Evolutionary conservation across 1,140 invertebrate species (phyloP).

Genomic region (Wiebesia pumilae): DNA sequence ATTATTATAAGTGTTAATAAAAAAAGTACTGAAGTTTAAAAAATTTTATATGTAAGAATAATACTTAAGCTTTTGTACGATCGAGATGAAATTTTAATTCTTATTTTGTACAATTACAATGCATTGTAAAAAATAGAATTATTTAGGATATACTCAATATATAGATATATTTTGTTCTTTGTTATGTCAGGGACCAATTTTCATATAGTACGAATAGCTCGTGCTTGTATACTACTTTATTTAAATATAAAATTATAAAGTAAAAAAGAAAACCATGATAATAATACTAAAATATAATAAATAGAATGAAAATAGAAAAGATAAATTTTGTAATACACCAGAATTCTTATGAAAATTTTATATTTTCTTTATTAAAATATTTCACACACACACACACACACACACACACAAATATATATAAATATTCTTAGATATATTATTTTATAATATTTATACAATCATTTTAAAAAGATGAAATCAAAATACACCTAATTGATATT

Average conservation of each 20-base stretch:
- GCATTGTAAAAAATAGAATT: background rate
- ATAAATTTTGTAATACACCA: background rate
- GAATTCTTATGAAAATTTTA: constrained; percentile 1
- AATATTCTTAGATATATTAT: background rate
- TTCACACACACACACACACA: too few relatives aligned
- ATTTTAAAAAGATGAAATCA: background rate
- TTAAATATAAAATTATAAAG: constrained; percentile 16
- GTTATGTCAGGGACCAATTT: constrained; percentile 23
- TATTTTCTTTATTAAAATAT: constrained; percentile 1
- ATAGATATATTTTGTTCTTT: background rate
- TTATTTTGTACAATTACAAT: constrained; percentile 4
- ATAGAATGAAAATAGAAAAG: background rate
- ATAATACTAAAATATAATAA: background rate
- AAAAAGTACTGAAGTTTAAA: background rate
- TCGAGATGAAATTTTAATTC: background rate
- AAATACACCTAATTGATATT: background rate
- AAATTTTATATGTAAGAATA: constrained; percentile 2
- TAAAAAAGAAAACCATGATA: background rate
- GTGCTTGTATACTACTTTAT: background rate
- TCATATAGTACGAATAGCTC: background rate
- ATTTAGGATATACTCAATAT: background rate
- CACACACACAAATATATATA: too few relatives aligned
- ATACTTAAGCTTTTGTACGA: constrained; percentile 11
- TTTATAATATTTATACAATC: constrained; percentile 6
- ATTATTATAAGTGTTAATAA: background rate